Evolutionary conservation across 2,888 invertebrate genomes (phyloP).

Genomic region (Rhagophthalmus giganteus): DNA sequence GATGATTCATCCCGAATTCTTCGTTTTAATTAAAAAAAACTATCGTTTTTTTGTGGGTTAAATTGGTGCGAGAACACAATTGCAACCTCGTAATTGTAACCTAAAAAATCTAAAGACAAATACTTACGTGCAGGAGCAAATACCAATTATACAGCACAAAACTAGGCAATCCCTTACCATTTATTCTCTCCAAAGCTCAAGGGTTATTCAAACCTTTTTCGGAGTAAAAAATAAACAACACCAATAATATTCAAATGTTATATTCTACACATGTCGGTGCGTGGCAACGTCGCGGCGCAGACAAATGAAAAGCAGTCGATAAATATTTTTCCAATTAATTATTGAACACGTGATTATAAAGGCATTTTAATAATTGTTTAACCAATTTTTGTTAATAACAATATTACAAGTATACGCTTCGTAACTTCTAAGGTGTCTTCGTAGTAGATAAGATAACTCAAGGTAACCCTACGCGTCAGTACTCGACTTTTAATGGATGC

Average conservation of each 20-base stretch:
- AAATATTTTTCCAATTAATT: slow-evolving; percentile 7
- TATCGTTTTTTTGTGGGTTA: no score
- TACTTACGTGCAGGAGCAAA: slow-evolving; percentile 1
- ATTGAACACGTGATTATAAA: slow-evolving; percentile 2
- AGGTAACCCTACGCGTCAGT: slow-evolving; percentile 38
- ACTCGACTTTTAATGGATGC: slow-evolving; percentile 41
- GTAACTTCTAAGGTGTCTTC: not conserved
- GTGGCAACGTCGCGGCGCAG: slow-evolving; percentile 33
- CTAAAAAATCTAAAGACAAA: slow-evolving; percentile 6
- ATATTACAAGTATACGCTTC: not conserved
- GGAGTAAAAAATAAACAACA: not conserved
- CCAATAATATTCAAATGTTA: slow-evolving; percentile 18
- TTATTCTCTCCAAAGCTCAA: slow-evolving; percentile 1
- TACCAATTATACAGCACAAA: not conserved
- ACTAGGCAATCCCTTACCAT: slow-evolving; percentile 15
- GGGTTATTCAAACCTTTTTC: not conserved
- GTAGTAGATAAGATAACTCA: slow-evolving; percentile 24
- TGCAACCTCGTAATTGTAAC: slow-evolving; percentile 17
- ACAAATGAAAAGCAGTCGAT: slow-evolving; percentile 25
- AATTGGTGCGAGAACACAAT: no score
- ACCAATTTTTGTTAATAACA: not conserved
- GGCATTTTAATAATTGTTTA: slow-evolving; percentile 6
- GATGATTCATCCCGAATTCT: no score
- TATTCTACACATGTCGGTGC: slow-evolving; percentile 34
- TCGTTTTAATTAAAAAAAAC: no score